These are phyloP conservation scores for Columba livia DNA, from an alignment of 2,113 vertebrate species.

Conservation along the genomic window DNA sequence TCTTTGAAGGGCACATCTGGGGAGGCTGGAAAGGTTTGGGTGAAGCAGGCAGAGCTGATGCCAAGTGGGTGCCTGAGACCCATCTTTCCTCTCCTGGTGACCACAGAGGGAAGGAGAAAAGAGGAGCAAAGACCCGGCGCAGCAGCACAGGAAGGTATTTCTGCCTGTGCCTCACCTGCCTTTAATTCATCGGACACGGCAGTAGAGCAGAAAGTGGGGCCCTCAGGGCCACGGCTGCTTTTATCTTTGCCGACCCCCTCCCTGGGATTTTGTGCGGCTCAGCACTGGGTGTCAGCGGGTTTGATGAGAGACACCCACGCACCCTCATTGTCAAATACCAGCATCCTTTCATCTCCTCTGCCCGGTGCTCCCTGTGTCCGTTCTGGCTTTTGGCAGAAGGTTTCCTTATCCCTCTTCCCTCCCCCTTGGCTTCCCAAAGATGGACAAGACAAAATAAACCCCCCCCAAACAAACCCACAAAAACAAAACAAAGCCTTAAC, in stretches of 20 bases:
- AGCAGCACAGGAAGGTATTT: not conserved
- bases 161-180: not conserved
- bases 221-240: not conserved
- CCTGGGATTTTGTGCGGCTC: not conserved
- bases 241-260: not conserved
- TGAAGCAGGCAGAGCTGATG: not conserved
- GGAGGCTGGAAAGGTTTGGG: not conserved
- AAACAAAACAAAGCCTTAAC: not conserved
- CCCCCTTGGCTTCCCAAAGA: not conserved
- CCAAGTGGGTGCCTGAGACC: not conserved
- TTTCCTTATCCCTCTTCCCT: not conserved
- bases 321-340: not conserved
- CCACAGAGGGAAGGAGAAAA: not conserved
- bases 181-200: not conserved
- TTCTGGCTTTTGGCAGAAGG: constrained; percentile 7
- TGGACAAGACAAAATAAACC: not conserved
- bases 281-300: constrained; percentile 30
- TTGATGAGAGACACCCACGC: constrained; percentile 54
- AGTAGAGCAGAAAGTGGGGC: not conserved
- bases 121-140: not conserved
- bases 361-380: not conserved
- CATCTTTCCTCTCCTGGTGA: not conserved
- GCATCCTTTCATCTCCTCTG: constrained; percentile 60
- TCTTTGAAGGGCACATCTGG: not conserved
- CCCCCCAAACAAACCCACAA: not conserved